Percentiles rank a stretch among this genome's conserved stretches.
phyloP scores from a whole-genome alignment of 2,888 invertebrate species.

The Melinaea menophilus region DNA sequence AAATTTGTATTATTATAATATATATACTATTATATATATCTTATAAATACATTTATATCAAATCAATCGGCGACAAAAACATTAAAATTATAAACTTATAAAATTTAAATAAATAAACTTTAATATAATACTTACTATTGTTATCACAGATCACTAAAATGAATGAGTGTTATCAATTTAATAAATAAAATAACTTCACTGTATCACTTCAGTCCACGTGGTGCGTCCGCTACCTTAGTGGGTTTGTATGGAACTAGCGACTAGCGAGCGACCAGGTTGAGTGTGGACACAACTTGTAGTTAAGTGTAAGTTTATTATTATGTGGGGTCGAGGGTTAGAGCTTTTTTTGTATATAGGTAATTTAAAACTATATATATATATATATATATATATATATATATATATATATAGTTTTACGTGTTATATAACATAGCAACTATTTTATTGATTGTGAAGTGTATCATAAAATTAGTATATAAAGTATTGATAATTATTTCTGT shows the following conservation, averaged over 20 bases:
- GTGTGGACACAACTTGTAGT: constrained; percentile 40
- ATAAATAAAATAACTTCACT: constrained; percentile 1
- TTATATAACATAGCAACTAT: too few species aligned
- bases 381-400: too few species aligned
- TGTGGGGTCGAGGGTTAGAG: constrained; percentile 3
- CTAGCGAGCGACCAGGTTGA: constrained; percentile 44
- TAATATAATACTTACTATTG: constrained; percentile 60
- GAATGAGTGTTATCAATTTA: neutral
- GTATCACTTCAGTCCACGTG: constrained; percentile 30
- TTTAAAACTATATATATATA: neutral
- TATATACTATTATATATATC: too few species aligned
- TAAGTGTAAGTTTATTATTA: too few species aligned
- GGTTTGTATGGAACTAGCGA: constrained; percentile 67
- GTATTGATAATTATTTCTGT: too few species aligned
- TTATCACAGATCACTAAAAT: constrained; percentile 66
- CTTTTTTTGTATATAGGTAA: constrained; percentile 46
- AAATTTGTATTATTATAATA: too few species aligned
- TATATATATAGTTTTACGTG: neutral
- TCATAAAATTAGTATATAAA: too few species aligned
- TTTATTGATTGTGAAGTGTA: too few species aligned
- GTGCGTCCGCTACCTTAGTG: constrained; percentile 63
- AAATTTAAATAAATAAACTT: neutral
- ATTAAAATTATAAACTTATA: neutral
- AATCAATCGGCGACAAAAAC: neutral
- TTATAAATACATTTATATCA: too few species aligned